Evolutionary conservation across 2,888 invertebrate species (phyloP), one percentile per base, ranked within the genome.

Genomic region (Drosophila percnosoma): DNA sequence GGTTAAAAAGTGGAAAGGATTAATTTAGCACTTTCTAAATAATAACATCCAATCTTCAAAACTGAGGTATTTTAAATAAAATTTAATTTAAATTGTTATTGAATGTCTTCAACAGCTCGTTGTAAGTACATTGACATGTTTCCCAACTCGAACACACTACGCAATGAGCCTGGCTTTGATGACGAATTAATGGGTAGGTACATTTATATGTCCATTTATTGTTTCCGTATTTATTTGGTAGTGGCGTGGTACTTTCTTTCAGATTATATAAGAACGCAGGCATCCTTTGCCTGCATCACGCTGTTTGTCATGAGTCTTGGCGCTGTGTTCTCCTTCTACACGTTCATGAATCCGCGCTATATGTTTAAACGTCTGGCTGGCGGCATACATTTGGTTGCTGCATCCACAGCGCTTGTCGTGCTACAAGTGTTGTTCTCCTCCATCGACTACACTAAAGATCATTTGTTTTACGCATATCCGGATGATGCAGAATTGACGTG

Each of bases 281-380:
- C 96, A 38, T 97, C 97, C 0, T 97, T 98, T 91, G 96, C 96
- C 52, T 95, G 97, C 80, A 97, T 98, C 88, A 96, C 96, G 73
- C 92, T 97, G 66, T 95, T 96, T 78, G 95, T 97, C 49, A 97
- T 97, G 96, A 92, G 95, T 51, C 95, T 97, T 95, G 97, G 97
- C 0, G 95, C 96, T 60, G 94, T 96, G 2, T 97, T 97, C 92
- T 97, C 97, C 8, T 94, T 96, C 75, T 98, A 98, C 92, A 97
- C 97, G 21, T 96, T 98, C 91, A 94, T 95, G 79, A 96, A 97
- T 91, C 96, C 97, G 4, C 95, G 97, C 6, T 98, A 98, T 92
- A 97, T 97, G 96, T 97, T 97, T 94, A 98, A 98, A 92, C 94
- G 98, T 42, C 94, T 98, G 31, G 97, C 97, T 5, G 97, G 96